These are phyloP conservation scores for Dermatophagoides farinae DNA, from an alignment of 1,140 invertebrate genomes.

Conservation along the genomic window DNA sequence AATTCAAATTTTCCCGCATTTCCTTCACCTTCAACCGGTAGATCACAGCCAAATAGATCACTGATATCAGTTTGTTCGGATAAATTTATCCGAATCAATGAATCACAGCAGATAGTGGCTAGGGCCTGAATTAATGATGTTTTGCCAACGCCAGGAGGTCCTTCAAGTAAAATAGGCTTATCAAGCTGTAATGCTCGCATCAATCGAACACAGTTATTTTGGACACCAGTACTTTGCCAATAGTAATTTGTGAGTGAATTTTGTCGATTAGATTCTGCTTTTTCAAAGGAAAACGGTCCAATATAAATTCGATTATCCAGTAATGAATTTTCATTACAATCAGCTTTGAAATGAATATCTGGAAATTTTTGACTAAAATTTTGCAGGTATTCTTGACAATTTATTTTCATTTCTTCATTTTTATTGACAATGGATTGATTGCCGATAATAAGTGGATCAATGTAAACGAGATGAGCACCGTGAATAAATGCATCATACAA, in stretches of 20 bases:
- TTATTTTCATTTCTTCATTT: not conserved
- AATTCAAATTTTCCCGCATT: conserved; percentile 52
- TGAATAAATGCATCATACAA: conserved; percentile 50
- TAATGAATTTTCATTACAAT: not conserved
- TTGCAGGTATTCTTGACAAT: not conserved
- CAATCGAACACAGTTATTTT: conserved; percentile 56
- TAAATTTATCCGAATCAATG: conserved; percentile 76
- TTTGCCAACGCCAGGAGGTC: conserved; percentile 93
- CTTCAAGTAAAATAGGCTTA: conserved; percentile 85
- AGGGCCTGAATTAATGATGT: conserved; percentile 82
- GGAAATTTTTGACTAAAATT: not conserved
- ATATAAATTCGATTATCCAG: conserved; percentile 22
- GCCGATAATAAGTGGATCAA: conserved; percentile 59
- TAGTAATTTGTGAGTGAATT: conserved; percentile 8
- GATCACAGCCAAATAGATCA: conserved; percentile 91
- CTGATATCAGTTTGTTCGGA: conserved; percentile 96
- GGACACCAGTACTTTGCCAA: conserved; percentile 41
- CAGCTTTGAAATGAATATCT: not conserved
- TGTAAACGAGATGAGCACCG: conserved; percentile 67
- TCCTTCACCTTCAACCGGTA: conserved; percentile 61
- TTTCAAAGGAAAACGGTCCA: conserved; percentile 26
- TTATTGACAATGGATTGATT: not conserved
- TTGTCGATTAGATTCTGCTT: conserved; percentile 18
- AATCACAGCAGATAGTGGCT: conserved; percentile 56
- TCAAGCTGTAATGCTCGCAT: conserved; percentile 62